Conservation (phyloP, 1,140 invertebrate species). For the Drosophila cardini region DNA sequence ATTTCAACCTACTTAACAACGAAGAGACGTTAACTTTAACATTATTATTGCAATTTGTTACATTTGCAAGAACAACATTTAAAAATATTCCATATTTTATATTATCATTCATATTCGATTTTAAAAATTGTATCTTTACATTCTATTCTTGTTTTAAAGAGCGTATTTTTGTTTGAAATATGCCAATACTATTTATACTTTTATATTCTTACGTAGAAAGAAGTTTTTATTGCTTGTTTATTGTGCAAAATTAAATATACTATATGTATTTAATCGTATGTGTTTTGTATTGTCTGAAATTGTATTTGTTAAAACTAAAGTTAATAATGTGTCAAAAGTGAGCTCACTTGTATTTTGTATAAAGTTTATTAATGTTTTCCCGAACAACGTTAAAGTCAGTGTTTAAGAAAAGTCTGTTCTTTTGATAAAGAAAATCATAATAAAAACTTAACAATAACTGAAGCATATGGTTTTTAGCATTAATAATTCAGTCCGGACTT, state of each 20-base stretch:
- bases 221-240: slow-evolving; percentile 25
- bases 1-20: slow-evolving; percentile 45
- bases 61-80: slow-evolving; percentile 31
- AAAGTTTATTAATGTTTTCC: slow-evolving; percentile 65
- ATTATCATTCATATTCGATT: slow-evolving; percentile 44
- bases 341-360: slow-evolving; percentile 23
- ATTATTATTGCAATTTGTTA: slow-evolving; percentile 39
- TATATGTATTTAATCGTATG: slow-evolving; percentile 23
- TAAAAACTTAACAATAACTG: slow-evolving; percentile 59
- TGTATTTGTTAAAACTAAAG: slow-evolving; percentile 24
- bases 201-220: slow-evolving; percentile 16
- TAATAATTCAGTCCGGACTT: too few species aligned
- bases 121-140: slow-evolving; percentile 49
- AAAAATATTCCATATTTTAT: slow-evolving; percentile 43
- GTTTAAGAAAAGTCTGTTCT: slow-evolving; percentile 66
- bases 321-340: slow-evolving; percentile 28
- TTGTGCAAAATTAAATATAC: slow-evolving; percentile 33
- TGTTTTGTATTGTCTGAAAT: slow-evolving; percentile 32
- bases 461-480: not conserved
- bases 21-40: slow-evolving; percentile 36
- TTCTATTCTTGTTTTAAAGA: slow-evolving; percentile 47
- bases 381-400: slow-evolving; percentile 59
- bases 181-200: slow-evolving; percentile 42
- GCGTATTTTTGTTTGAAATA: slow-evolving; percentile 48
- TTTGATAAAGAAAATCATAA: slow-evolving; percentile 70